Conservation (phyloP, 1,140 invertebrate genomes). For the Eriosoma lanigerum region DNA sequence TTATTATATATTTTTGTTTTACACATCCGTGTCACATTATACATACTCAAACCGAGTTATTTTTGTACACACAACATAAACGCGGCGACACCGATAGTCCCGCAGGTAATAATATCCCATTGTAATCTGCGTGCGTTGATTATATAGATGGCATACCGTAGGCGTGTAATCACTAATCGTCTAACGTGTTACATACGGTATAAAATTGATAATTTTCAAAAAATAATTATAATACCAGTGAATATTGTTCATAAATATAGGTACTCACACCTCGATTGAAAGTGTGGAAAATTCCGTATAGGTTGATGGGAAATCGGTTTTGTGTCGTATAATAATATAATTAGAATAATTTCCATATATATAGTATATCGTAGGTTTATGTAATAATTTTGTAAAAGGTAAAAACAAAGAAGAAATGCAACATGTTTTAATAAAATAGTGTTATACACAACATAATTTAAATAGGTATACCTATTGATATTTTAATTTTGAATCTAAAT, state of each 20-base stretch:
- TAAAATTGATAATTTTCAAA: constrained; percentile 48
- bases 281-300: constrained; percentile 19
- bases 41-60: background rate
- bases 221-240: constrained; percentile 5
- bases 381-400: too few relatives aligned
- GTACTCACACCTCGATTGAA: constrained; percentile 2
- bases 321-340: background rate
- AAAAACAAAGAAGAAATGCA: too few relatives aligned
- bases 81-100: constrained; percentile 6
- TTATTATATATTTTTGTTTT: background rate
- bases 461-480: too few relatives aligned
- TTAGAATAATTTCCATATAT: too few relatives aligned
- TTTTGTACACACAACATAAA: background rate
- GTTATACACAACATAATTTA: too few relatives aligned
- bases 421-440: too few relatives aligned
- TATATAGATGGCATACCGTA: constrained; percentile 15
- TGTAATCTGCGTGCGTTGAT: constrained; percentile 39
- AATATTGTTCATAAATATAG: too few relatives aligned
- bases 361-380: too few relatives aligned
- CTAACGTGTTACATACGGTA: constrained; percentile 35
- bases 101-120: constrained; percentile 36
- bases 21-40: background rate
- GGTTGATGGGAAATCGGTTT: background rate
- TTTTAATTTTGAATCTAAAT: too few relatives aligned
- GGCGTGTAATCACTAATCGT: constrained; percentile 46